A percentile compares a stretch with the other conserved stretches of the same genome.
Evolutionary conservation across 2,888 invertebrate species (phyloP).

Genomic region (Teinopalpus imperialis): DNA sequence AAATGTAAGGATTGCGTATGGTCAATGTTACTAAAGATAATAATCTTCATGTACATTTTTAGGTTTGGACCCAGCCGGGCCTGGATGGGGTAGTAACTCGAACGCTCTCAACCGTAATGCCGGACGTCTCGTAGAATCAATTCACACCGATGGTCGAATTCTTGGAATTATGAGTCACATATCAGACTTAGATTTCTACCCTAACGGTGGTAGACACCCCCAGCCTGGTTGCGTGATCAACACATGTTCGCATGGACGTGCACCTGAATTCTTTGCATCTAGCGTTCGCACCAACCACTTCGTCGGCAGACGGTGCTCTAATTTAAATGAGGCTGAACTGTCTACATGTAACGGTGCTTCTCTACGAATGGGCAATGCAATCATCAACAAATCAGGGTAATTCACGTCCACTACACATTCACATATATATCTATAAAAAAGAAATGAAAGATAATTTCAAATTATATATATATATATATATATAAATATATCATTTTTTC

Average conservation of each 20-base stretch:
- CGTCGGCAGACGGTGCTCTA: conserved; percentile 46
- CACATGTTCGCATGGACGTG: conserved; percentile 59
- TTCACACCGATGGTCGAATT: conserved; percentile 61
- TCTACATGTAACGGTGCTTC: conserved; percentile 41
- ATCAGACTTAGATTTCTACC: conserved; percentile 62
- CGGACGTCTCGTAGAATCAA: conserved; percentile 59
- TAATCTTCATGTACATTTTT: conserved; percentile 10
- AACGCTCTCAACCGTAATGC: conserved; percentile 46
- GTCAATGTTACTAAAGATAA: too few relatives aligned
- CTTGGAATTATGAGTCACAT: conserved; percentile 57
- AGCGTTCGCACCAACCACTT: conserved; percentile 51
- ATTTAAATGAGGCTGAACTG: conserved; percentile 44
- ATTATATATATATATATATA: too few relatives aligned
- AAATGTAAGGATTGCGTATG: too few relatives aligned
- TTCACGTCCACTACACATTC: too few relatives aligned
- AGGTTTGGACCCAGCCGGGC: conserved; percentile 68
- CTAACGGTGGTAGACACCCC: conserved; percentile 59
- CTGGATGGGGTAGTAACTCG: conserved; percentile 49
- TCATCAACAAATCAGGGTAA: conserved; percentile 50
- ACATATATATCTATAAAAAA: too few relatives aligned
- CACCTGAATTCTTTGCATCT: conserved; percentile 52
- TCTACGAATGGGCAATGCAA: conserved; percentile 51
- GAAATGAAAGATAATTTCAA: too few relatives aligned
- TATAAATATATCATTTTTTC: too few relatives aligned
- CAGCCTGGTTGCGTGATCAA: conserved; percentile 61